Conservation (phyloP, 2,888 invertebrate genomes). For the Acronicta alni region DNA sequence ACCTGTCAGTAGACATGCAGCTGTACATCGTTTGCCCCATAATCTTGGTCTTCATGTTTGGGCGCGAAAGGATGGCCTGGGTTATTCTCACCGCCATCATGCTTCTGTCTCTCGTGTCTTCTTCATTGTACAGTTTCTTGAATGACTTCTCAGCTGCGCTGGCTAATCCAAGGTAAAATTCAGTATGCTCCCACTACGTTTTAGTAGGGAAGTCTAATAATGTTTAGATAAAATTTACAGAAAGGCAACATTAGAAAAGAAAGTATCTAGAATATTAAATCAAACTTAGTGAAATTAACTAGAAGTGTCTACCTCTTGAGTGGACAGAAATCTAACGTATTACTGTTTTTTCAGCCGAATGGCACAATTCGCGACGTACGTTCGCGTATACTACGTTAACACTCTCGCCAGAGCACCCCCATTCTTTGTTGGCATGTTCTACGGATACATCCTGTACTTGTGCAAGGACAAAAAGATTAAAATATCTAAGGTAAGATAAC, state of each 20-base stretch:
- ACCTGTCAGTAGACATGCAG: constrained; percentile 75
- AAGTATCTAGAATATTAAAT: too few relatives aligned
- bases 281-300: too few relatives aligned
- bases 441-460: constrained; percentile 70
- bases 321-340: too few relatives aligned
- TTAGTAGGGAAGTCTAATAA: background rate
- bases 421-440: constrained; percentile 74
- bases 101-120: constrained; percentile 60
- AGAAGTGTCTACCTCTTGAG: too few relatives aligned
- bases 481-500: constrained; percentile 60
- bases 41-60: constrained; percentile 68
- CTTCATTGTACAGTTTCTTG: constrained; percentile 69
- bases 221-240: background rate
- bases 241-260: too few relatives aligned
- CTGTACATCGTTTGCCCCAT: constrained; percentile 70
- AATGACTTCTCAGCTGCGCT: constrained; percentile 73
- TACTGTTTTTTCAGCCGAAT: constrained; percentile 56
- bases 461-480: constrained; percentile 63
- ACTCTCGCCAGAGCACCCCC: constrained; percentile 72
- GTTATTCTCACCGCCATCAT: constrained; percentile 55
- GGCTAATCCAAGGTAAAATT: constrained; percentile 75
- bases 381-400: constrained; percentile 68
- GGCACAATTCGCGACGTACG: constrained; percentile 50
- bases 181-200: background rate
- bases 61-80: constrained; percentile 62